Evolutionary conservation across 1,140 invertebrate species (phyloP), one percentile per base, ranked within the genome.

Genomic region (Drosophila chauvacae): DNA sequence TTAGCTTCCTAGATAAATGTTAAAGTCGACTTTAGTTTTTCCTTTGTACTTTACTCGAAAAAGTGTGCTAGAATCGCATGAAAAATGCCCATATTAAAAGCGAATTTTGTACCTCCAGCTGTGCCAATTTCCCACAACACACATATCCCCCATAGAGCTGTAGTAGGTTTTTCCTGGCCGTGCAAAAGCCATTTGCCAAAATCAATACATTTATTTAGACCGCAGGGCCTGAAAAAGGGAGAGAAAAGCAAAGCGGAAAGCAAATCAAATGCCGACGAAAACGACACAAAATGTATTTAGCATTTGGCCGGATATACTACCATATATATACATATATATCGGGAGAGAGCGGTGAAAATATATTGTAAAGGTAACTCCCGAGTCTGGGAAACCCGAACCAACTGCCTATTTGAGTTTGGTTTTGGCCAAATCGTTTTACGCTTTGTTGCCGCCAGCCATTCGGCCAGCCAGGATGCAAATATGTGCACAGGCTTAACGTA

Each of bases 141-240:
- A 51, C 50, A 33, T 33, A 51, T 33, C n/a, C 30, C n/a, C 13
- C 26, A 42, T 50, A 35, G 69, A 20, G 23, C 42, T 26, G 26
- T n/a, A 28, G 41, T 14, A 7, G 62, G 9, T 26, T 72, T 69
- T 70, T 55, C 39, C 20, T 14, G 18, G 65, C 62, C 37, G 50
- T 60, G 81, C 61, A 88, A 84, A 87, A 88, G 81, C 85, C 81
- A 88, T 90, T 88, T 88, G 71, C 45, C 72, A 88, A 88, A 87
- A 90, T 88, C 84, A 88, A 88, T 88, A 88, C 80, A 88, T 88
- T 88, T 87, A 80, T 84, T 87, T 80, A 63, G 84, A 88, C 84
- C 84, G 71, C 80, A 80, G 84, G 77, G 57, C 47, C 18, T 9
- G 9, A 55, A 37, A 55, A 39, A 23, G 53, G 53, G 18, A 53